A percentile compares a stretch with the other conserved stretches of the same genome.
These are phyloP conservation scores for Ceratina australensis DNA, from an alignment of 1,140 invertebrate species.

Conservation along the genomic window DNA sequence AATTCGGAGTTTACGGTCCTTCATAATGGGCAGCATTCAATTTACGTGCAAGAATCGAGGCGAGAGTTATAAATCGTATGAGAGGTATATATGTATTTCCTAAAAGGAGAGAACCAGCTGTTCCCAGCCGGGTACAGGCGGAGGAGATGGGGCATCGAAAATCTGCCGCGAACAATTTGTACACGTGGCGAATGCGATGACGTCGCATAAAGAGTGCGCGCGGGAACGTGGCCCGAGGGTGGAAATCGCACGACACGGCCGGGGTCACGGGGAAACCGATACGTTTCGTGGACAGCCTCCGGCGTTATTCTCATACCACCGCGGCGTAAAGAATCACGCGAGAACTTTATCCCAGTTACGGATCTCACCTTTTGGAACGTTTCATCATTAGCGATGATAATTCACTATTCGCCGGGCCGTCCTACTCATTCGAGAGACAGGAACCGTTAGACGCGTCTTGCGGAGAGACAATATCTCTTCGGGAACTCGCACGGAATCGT, in stretches of 20 bases:
- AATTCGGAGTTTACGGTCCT: too few relatives aligned
- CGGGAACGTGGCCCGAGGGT: conserved; percentile 5
- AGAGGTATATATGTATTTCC: too few relatives aligned
- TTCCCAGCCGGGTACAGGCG: conserved; percentile 2
- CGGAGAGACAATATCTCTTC: not conserved
- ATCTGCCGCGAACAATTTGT: conserved; percentile 66
- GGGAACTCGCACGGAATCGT: conserved; percentile 33
- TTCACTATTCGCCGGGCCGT: not conserved
- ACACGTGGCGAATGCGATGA: conserved; percentile 47
- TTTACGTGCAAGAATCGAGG: too few relatives aligned
- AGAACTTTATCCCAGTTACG: not conserved
- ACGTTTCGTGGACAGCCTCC: conserved; percentile 37
- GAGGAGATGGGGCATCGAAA: conserved; percentile 59
- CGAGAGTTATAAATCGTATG: too few relatives aligned
- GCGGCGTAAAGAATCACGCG: not conserved
- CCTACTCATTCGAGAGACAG: not conserved
- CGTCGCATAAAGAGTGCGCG: conserved; percentile 27
- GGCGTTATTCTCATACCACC: not conserved
- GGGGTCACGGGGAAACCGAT: conserved; percentile 52
- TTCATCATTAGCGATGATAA: not conserved
- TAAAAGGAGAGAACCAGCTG: not conserved
- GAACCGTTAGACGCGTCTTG: conserved; percentile 18
- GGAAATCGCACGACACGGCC: conserved; percentile 34
- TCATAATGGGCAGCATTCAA: too few relatives aligned
- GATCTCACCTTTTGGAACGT: not conserved